Percentiles rank a stretch among this genome's conserved stretches.
Conservation (phyloP, 2,797 vertebrate genomes). For the Tamandua tetradactyla region DNA sequence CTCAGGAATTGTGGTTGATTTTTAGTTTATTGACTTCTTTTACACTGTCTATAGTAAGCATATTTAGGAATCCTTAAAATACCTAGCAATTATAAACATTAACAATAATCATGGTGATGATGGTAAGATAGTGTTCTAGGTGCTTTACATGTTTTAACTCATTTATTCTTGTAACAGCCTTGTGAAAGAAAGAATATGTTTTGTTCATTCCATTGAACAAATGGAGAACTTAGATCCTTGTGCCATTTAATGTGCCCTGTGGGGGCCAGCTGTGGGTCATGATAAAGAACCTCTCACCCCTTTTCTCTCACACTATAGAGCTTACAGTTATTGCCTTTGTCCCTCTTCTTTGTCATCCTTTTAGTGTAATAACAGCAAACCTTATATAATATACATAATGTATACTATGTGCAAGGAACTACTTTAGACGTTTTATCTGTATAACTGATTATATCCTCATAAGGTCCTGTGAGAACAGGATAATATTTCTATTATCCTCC, state of each 20-base stretch:
- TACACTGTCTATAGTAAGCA: neutral
- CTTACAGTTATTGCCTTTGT: neutral
- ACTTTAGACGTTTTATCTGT: neutral
- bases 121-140: neutral
- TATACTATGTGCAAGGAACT: too few species aligned
- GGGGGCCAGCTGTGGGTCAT: neutral
- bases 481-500: neutral
- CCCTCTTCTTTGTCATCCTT: neutral
- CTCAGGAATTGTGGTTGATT: neutral
- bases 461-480: neutral
- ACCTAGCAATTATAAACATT: neutral
- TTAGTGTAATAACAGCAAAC: neutral
- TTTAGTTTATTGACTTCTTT: constrained; percentile 1
- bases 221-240: neutral
- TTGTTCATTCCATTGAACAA: neutral
- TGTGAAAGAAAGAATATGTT: neutral
- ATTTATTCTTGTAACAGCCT: neutral
- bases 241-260: neutral
- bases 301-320: neutral
- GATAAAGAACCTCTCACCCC: neutral
- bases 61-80: neutral
- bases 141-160: neutral
- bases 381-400: fast-evolving
- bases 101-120: neutral
- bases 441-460: neutral